Percentiles rank a stretch among this genome's conserved stretches.
phyloP scores from a whole-genome alignment of 2,797 vertebrate species.

The Bucorvus abyssinicus region DNA sequence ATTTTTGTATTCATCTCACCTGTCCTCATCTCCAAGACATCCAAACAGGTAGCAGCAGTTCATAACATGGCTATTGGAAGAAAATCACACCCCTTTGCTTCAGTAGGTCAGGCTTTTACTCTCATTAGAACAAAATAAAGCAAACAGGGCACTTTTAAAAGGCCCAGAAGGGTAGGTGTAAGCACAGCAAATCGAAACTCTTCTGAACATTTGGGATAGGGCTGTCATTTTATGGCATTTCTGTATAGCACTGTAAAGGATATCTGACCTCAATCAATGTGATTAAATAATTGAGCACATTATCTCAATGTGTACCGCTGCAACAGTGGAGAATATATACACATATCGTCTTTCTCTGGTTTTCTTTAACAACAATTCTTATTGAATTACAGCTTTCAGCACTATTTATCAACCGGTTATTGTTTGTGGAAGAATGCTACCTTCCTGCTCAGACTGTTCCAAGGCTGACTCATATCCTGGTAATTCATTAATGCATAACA shows the following conservation, averaged over 20 bases:
- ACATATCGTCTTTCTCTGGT: not conserved
- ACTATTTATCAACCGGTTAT: conserved; percentile 48
- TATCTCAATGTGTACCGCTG: not conserved
- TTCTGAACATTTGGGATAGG: not conserved
- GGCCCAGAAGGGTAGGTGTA: not conserved
- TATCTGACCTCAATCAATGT: not conserved
- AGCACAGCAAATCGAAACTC: not conserved
- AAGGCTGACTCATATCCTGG: conserved; percentile 66
- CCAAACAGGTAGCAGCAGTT: not conserved
- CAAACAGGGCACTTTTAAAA: not conserved
- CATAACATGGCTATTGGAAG: not conserved
- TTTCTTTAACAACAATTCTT: conserved; percentile 55
- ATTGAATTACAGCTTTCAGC: conserved; percentile 58
- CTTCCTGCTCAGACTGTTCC: conserved; percentile 51
- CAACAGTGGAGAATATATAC: not conserved
- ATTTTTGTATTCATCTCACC: not conserved
- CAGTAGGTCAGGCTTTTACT: not conserved
- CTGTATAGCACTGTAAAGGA: not conserved
- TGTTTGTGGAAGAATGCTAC: conserved; percentile 62
- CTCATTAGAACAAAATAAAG: not conserved
- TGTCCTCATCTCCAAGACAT: not conserved
- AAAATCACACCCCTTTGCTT: not conserved
- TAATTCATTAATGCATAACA: conserved; percentile 64
- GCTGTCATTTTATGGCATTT: not conserved
- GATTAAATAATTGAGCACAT: not conserved